Conservation (phyloP, 2,888 invertebrate species). For the Scaptomyza caliginosa region DNA sequence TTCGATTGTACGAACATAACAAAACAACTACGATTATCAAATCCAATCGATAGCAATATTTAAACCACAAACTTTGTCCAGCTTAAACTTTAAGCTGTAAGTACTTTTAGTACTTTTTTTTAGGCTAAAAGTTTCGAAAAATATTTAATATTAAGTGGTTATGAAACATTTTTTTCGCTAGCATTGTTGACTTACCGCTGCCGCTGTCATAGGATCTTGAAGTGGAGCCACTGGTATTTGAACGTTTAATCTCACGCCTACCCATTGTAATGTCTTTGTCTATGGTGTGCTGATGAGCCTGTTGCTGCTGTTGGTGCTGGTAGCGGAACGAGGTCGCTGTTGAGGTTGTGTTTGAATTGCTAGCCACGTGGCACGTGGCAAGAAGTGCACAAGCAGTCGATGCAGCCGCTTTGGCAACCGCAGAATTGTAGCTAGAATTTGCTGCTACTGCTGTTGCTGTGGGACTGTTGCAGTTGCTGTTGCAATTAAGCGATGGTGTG, state of each 20-base stretch:
- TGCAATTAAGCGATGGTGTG: constrained; percentile 65
- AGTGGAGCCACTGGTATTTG: constrained; percentile 83
- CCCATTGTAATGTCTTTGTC: constrained; percentile 71
- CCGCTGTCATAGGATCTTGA: constrained; percentile 82
- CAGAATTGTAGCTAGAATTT: constrained; percentile 55
- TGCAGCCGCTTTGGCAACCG: constrained; percentile 67
- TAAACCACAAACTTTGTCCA: too few species aligned
- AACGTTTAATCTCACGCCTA: constrained; percentile 84
- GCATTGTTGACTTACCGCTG: constrained; percentile 80
- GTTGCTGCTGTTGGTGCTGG: constrained; percentile 21
- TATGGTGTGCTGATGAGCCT: constrained; percentile 38
- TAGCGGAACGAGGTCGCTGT: constrained; percentile 2
- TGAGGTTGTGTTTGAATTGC: constrained; percentile 17
- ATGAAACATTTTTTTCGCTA: too few species aligned
- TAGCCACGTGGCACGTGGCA: constrained; percentile 71
- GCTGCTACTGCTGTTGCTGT: constrained; percentile 17
- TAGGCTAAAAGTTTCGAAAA: too few species aligned
- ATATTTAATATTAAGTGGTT: too few species aligned
- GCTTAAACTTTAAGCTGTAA: too few species aligned
- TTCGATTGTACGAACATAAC: background rate
- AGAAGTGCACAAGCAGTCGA: constrained; percentile 66
- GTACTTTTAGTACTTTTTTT: too few species aligned
- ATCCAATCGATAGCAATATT: background rate
- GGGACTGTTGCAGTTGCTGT: constrained; percentile 16
- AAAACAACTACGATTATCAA: background rate